These are phyloP conservation scores for Lamellibrachia satsuma DNA, from an alignment of 2,888 invertebrate species.

Conservation along the genomic window DNA sequence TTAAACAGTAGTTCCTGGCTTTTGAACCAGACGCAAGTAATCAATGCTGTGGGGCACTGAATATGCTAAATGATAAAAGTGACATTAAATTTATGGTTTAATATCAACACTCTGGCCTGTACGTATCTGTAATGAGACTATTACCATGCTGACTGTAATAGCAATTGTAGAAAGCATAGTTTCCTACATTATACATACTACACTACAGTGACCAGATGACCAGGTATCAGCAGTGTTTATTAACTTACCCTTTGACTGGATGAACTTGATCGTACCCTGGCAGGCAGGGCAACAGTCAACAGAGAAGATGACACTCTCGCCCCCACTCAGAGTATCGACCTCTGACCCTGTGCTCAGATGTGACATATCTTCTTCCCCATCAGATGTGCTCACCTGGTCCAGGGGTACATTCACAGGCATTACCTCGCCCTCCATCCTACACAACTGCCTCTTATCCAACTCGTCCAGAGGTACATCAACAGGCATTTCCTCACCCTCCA, in stretches of 20 bases:
- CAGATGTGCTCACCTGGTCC: neutral
- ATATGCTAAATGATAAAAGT: neutral
- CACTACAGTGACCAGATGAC: too few relatives aligned
- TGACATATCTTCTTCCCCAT: neutral
- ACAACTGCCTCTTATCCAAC: neutral
- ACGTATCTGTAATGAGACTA: neutral
- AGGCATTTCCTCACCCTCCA: neutral
- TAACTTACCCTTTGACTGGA: constrained; percentile 36
- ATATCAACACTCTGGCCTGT: neutral
- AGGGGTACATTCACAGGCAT: neutral
- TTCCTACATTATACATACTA: too few relatives aligned
- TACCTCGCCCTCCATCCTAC: neutral
- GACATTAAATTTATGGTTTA: neutral
- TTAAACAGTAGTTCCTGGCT: neutral
- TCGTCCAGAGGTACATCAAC: neutral
- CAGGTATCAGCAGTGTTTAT: too few relatives aligned
- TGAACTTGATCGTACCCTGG: constrained; percentile 33
- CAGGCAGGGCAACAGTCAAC: constrained; percentile 33
- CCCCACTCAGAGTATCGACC: neutral
- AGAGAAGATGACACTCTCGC: neutral
- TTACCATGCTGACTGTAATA: neutral
- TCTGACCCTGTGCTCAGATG: neutral
- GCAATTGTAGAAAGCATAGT: neutral
- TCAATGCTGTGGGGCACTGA: too few relatives aligned
- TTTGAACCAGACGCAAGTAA: too few relatives aligned